A percentile compares a stretch with the other conserved stretches of the same genome.
phyloP scores from a whole-genome alignment of 1,140 invertebrate species.

The Rhysida immarginata region DNA sequence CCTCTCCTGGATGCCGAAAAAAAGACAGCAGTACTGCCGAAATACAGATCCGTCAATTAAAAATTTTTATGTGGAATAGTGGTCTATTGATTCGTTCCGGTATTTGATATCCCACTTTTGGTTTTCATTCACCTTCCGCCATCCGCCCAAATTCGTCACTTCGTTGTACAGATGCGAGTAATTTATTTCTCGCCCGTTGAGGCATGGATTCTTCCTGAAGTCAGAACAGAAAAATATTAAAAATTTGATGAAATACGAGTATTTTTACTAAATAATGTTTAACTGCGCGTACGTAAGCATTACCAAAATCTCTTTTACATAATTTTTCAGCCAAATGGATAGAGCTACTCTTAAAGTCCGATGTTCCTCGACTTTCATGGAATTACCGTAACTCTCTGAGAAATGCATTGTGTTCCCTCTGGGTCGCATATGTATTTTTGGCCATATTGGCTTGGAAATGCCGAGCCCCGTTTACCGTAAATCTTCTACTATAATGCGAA shows the following conservation, averaged over 20 bases:
- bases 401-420: conserved; percentile 6
- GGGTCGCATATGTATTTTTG: not conserved
- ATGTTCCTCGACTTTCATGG: conserved; percentile 64
- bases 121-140: conserved; percentile 76
- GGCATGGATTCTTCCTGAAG: conserved; percentile 54
- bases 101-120: conserved; percentile 69
- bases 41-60: no score
- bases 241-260: no score
- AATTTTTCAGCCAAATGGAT: no score
- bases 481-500: no score
- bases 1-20: no score
- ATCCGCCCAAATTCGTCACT: conserved; percentile 78
- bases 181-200: conserved; percentile 78
- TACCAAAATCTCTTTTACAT: no score
- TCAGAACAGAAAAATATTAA: conserved; percentile 58
- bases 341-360: conserved; percentile 12
- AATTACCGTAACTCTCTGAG: conserved; percentile 62
- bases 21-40: no score
- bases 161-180: conserved; percentile 74
- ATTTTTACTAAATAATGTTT: no score
- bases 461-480: not conserved
- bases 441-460: conserved; percentile 1
- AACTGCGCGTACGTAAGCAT: no score
- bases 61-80: no score
- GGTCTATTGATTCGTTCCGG: no score